Base-by-base conservation (phyloP, 2,113 vertebrate species). In the Mugil cephalus region DNA sequence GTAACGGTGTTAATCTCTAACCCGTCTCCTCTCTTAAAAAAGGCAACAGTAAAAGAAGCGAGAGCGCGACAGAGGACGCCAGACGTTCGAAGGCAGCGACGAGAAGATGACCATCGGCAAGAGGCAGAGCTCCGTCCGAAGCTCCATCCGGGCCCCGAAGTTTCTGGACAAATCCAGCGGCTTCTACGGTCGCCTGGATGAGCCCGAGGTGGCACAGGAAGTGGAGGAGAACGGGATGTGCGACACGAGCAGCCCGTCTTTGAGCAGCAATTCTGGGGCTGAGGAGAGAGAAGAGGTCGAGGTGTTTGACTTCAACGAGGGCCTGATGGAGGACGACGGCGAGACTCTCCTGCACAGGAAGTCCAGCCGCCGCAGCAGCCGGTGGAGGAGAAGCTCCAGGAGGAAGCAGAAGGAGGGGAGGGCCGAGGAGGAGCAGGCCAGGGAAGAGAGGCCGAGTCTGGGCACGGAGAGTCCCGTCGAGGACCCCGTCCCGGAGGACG, bases 181-280 rank as follows among this genome's bases (percentile, higher is more conserved):
- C 21, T 93, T 94, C 73, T 95, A 95, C 8, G 84, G 91, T 11
- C 94, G 92, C 52, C 88, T 94, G 1, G 92, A 94, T 3, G 93
- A 95, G 63, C 86, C 83, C 0, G 90, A 88, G 55, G 15, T 18
- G 0, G 2, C 50, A 4, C 43, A 17, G 5, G 71, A 60, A 34
- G 48, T 64, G 38, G 66, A 19, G 61, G 60, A 63, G 60, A 73
- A 8, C 1, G 15, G 11, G 7, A 11, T 1, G 36, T 66, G 19
- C 40, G 40, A 51, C 0, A 11, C 0, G 4, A 75, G 55, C 48
- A 45, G 46, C 50, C 34, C 15, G 0, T 39, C 42, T 9, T 38
- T 34, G 30, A 42, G 7, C 0, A 58, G 18, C 0, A n/a, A n/a
- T 2, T 54, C 69, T 2, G 47, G 34, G 18, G 53, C 14, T 18